Evolutionary conservation across 2,888 invertebrate genomes (phyloP).

Genomic region (Drosophila subsilvestris): DNA sequence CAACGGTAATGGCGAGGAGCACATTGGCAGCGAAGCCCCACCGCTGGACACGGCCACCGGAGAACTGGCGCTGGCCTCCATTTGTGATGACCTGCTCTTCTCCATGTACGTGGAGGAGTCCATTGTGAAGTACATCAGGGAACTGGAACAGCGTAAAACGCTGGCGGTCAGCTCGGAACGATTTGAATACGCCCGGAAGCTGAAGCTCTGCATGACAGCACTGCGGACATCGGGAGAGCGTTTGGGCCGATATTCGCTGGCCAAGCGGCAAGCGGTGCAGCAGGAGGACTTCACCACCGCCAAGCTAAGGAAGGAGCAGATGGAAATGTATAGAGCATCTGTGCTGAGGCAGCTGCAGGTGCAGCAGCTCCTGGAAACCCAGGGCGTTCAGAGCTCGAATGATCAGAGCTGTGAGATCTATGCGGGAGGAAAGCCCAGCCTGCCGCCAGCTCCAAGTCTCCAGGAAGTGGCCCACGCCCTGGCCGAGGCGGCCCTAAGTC

Average conservation of each 20-base stretch:
- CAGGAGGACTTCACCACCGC: constrained; percentile 97
- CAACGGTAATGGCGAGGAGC: constrained; percentile 49
- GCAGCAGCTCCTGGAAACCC: constrained; percentile 90
- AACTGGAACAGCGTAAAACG: constrained; percentile 93
- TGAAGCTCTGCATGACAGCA: constrained; percentile 93
- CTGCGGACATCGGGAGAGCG: constrained; percentile 94
- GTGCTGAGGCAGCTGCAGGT: constrained; percentile 91
- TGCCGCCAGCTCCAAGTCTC: constrained; percentile 83
- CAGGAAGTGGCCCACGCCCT: constrained; percentile 84
- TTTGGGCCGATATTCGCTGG: constrained; percentile 94
- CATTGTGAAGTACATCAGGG: constrained; percentile 93
- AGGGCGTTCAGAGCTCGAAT: constrained; percentile 86
- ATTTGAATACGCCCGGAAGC: constrained; percentile 96
- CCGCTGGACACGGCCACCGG: constrained; percentile 82
- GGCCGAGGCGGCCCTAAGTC: constrained; percentile 80
- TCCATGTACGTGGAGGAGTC: constrained; percentile 98
- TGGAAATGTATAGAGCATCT: constrained; percentile 92
- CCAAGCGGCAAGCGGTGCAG: constrained; percentile 96
- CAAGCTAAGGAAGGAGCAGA: constrained; percentile 93
- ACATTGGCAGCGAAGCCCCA: constrained; percentile 53
- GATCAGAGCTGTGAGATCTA: constrained; percentile 82
- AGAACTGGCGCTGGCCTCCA: constrained; percentile 89
- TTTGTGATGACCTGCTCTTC: constrained; percentile 96
- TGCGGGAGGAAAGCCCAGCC: constrained; percentile 81
- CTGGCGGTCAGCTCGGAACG: constrained; percentile 95